Conservation (phyloP, 2,888 invertebrate genomes). For the Tachina fera region DNA sequence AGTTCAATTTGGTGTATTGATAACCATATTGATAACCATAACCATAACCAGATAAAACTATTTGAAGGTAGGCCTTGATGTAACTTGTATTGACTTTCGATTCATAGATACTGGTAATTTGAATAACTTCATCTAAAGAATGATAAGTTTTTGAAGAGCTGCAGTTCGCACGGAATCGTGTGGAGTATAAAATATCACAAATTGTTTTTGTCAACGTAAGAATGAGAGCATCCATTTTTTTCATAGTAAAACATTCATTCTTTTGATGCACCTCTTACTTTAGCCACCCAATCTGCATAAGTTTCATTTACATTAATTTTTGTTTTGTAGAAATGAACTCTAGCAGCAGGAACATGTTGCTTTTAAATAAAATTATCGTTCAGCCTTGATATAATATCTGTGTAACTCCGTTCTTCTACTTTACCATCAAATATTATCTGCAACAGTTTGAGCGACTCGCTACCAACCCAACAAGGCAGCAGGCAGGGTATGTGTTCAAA, state of each 20-base stretch:
- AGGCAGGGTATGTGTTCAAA: no score
- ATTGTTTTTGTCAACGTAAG: slow-evolving; percentile 13
- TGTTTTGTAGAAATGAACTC: background rate
- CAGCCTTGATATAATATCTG: no score
- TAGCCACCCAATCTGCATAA: background rate
- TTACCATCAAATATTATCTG: no score
- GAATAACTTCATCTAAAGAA: slow-evolving; percentile 9
- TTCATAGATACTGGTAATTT: slow-evolving; percentile 2
- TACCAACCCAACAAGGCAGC: no score
- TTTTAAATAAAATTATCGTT: background rate
- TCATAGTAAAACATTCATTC: background rate
- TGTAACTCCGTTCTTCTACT: no score
- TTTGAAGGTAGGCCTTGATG: no score
- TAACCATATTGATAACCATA: no score
- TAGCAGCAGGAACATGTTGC: background rate
- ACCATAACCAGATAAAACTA: no score
- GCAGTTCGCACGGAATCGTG: slow-evolving; percentile 4
- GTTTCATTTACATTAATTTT: no score
- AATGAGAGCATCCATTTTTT: background rate
- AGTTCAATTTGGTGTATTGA: no score
- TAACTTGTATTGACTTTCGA: background rate
- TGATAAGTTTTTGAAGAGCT: slow-evolving; percentile 6
- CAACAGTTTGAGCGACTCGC: no score
- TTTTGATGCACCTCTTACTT: background rate
- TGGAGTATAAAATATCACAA: background rate